Evolutionary conservation across 2,888 invertebrate species (phyloP).

Genomic region (Panopea generosa): DNA sequence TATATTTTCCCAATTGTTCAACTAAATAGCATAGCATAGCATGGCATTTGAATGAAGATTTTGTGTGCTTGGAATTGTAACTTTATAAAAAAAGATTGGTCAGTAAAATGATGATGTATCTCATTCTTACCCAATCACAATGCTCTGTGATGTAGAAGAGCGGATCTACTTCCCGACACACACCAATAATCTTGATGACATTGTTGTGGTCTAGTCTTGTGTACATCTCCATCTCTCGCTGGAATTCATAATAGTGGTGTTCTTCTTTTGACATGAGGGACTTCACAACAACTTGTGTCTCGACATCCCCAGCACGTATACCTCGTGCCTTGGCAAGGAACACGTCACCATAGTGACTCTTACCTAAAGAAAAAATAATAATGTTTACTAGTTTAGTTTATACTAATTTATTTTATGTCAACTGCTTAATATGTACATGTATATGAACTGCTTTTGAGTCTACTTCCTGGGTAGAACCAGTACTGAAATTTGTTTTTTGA

Average conservation of each 20-base stretch:
- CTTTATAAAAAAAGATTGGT: too few species aligned
- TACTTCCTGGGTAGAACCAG: background rate
- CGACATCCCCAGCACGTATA: constrained; percentile 84
- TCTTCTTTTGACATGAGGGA: constrained; percentile 82
- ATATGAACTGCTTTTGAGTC: too few species aligned
- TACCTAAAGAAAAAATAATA: constrained; percentile 87
- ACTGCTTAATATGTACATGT: too few species aligned
- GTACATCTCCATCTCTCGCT: constrained; percentile 94
- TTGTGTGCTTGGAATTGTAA: too few species aligned
- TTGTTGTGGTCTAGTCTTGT: constrained; percentile 92
- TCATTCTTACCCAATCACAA: constrained; percentile 96
- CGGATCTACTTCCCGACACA: constrained; percentile 91
- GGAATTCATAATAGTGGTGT: constrained; percentile 89
- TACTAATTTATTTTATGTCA: background rate
- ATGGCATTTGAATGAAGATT: too few species aligned
- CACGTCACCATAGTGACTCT: constrained; percentile 97
- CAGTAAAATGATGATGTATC: too few species aligned
- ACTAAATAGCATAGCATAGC: too few species aligned
- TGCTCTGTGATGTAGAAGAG: constrained; percentile 95
- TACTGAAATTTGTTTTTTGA: too few species aligned
- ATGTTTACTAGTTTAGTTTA: background rate
- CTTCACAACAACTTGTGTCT: constrained; percentile 84
- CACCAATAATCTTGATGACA: constrained; percentile 91
- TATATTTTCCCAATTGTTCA: too few species aligned
- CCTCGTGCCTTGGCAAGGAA: constrained; percentile 90